Evolutionary conservation across 2,888 invertebrate genomes (phyloP).

Genomic region (Ochropleura leucogaster): DNA sequence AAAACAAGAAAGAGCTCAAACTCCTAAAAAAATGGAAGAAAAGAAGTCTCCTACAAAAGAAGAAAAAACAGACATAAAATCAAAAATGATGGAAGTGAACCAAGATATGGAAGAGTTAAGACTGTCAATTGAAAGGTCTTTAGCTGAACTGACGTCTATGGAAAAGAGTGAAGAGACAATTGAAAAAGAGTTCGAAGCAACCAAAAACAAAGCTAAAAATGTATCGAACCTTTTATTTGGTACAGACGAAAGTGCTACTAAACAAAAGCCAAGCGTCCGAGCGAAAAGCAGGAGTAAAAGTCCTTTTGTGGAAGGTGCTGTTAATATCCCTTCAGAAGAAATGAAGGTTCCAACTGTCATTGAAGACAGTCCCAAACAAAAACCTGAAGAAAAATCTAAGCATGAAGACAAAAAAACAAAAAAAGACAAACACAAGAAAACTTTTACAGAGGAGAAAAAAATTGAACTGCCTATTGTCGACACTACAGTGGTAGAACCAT

Average conservation of each 20-base stretch:
- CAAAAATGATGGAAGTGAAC: constrained; percentile 87
- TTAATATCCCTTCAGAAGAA: constrained; percentile 13
- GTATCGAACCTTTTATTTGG: constrained; percentile 39
- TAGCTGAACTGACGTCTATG: constrained; percentile 82
- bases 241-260: constrained; percentile 6
- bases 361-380: constrained; percentile 19
- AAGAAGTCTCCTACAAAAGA: constrained; percentile 49
- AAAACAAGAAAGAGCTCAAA: constrained; percentile 60
- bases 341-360: neutral
- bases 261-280: neutral
- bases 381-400: constrained; percentile 9
- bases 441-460: constrained; percentile 26
- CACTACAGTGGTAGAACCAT: neutral
- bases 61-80: constrained; percentile 84
- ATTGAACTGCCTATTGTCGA: neutral
- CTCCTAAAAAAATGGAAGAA: constrained; percentile 12
- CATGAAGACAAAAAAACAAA: constrained; percentile 25
- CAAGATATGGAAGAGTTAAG: constrained; percentile 86
- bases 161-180: constrained; percentile 78
- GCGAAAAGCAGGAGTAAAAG: constrained; percentile 18
- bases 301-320: constrained; percentile 2
- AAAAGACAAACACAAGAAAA: constrained; percentile 37
- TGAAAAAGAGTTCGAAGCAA: constrained; percentile 69
- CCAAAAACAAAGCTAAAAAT: constrained; percentile 50
- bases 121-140: constrained; percentile 84